These are phyloP conservation scores for Limosa lapponica DNA, from an alignment of 2,797 vertebrate species.

Conservation along the genomic window DNA sequence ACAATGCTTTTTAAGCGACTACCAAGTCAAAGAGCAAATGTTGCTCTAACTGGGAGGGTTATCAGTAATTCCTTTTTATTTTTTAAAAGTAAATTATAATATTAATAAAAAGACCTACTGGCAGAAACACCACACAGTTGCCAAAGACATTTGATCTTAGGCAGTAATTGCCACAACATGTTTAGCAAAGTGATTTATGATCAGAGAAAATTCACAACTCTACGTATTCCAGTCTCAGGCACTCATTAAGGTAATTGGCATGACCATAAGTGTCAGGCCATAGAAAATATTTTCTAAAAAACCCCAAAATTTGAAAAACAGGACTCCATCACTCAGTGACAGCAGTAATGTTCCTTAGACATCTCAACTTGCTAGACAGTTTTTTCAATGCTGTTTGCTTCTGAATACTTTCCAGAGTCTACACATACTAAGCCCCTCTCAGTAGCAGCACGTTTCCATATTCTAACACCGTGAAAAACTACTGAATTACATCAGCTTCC, in stretches of 20 bases:
- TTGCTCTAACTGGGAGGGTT: neutral
- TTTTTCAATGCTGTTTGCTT: neutral
- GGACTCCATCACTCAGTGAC: neutral
- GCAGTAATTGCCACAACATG: neutral
- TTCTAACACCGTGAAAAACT: neutral
- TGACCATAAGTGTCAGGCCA: neutral
- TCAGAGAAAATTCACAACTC: constrained; percentile 17
- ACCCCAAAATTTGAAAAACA: neutral
- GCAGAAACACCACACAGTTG: neutral
- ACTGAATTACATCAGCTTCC: neutral
- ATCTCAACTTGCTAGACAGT: neutral
- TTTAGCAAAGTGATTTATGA: constrained; percentile 3
- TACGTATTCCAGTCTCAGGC: neutral
- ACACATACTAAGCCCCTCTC: neutral
- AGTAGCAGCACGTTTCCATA: neutral
- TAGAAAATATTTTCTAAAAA: neutral
- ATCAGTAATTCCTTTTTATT: neutral
- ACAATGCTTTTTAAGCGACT: neutral
- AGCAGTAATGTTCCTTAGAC: neutral
- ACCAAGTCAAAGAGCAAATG: neutral
- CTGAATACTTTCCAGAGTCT: neutral
- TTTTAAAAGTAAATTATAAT: neutral
- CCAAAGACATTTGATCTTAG: neutral
- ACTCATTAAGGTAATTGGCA: neutral
- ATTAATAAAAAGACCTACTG: neutral